Evolutionary conservation across 2,113 vertebrate species (phyloP).

Genomic region (Syngnathoides biaculeatus): DNA sequence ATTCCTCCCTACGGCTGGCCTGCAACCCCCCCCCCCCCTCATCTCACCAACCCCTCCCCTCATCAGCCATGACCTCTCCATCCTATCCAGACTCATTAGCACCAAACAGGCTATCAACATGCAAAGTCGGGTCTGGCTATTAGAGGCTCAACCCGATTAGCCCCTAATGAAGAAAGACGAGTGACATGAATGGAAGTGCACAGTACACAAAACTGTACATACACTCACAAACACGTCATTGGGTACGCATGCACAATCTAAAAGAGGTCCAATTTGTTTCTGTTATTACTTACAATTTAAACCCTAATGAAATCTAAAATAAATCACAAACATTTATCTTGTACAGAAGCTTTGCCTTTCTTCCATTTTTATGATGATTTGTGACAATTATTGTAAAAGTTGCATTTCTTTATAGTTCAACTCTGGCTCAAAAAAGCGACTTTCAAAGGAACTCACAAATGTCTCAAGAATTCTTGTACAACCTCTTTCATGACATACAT

Average conservation of each 20-base stretch:
- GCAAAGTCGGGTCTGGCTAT: conserved; percentile 69
- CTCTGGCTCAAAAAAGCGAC: too few species aligned
- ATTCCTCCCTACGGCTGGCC: neutral
- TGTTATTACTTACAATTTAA: neutral
- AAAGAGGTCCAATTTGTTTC: too few species aligned
- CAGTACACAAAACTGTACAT: conserved; percentile 10
- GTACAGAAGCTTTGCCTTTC: too few species aligned
- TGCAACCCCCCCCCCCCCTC: conserved; percentile 35
- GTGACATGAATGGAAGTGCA: conserved; percentile 51
- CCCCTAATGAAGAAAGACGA: conserved; percentile 54
- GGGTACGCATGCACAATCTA: neutral
- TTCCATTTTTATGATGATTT: too few species aligned
- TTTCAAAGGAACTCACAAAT: neutral
- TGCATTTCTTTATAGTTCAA: too few species aligned
- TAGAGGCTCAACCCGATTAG: conserved; percentile 71
- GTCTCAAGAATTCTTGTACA: neutral
- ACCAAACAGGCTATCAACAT: conserved; percentile 72
- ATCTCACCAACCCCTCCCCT: too few species aligned
- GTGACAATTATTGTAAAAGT: too few species aligned
- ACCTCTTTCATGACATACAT: too few species aligned
- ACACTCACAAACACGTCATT: conserved; percentile 1
- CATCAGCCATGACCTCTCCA: conserved; percentile 15
- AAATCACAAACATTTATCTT: too few species aligned
- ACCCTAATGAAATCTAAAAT: too few species aligned
- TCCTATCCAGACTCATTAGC: conserved; percentile 65